phyloP scores from a whole-genome alignment of 2,797 vertebrate species.

The Erethizon dorsatum region DNA sequence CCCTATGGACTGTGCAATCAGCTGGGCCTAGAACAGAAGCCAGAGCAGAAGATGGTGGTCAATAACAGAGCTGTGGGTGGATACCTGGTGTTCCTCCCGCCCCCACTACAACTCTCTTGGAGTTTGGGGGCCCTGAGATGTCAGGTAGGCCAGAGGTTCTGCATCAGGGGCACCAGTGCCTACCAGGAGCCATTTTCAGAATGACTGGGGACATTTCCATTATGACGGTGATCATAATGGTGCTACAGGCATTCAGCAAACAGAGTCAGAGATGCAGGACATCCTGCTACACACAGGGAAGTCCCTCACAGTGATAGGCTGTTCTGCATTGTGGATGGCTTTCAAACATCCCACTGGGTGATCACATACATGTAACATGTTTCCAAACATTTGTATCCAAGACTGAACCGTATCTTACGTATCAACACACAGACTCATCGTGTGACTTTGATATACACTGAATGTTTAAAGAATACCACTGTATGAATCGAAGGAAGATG shows the following conservation, averaged over 20 bases:
- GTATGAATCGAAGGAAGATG: neutral
- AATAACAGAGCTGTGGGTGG: neutral
- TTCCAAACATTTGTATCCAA: neutral
- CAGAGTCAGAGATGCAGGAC: neutral
- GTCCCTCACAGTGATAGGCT: neutral
- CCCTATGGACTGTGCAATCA: slow-evolving; percentile 98
- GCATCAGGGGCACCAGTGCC: no score
- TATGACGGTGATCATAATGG: neutral
- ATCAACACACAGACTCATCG: neutral
- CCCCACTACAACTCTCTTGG: neutral
- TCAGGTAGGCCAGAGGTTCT: neutral
- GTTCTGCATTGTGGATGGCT: neutral
- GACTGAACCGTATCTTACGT: neutral
- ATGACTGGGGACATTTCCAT: neutral
- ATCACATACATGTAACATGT: neutral
- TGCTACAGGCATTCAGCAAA: neutral
- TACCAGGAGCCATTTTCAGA: neutral
- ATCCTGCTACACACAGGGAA: neutral
- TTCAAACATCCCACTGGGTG: neutral
- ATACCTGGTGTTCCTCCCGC: neutral
- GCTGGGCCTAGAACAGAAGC: slow-evolving; percentile 92
- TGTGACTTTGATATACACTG: rapidly evolving
- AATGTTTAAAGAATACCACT: neutral
- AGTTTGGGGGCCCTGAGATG: neutral
- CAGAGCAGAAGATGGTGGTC: neutral